Evolutionary conservation across 2,888 invertebrate genomes (phyloP), one percentile per base, ranked within the genome.

Genomic region (Campoplex capitator): DNA sequence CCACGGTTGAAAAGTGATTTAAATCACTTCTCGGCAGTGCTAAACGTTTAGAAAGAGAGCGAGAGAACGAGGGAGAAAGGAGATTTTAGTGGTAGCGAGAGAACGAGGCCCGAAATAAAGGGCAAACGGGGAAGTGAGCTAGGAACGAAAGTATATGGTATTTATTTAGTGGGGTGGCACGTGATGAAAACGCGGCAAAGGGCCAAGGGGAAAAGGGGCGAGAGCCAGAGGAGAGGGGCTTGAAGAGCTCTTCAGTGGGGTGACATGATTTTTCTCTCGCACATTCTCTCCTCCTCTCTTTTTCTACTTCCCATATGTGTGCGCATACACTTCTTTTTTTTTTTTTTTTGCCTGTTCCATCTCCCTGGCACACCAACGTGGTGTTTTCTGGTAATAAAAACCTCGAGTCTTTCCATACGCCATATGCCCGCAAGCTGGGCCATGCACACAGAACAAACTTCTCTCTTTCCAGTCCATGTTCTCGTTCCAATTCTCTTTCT

Each of bases 111-210:
- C 18, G 68, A 42, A 9, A 38, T 38, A 42, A 23, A 45, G 42
- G 65, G 65, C 32, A 6, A 73, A 42, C 54, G 51, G n/a, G 8
- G 23, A 23, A 42, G 9, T 11, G 58, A 68, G 83, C 74, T 86
- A 71, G 83, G 85, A 88, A 88, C 88, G 78, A 84, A 89, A 90
- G 81, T 89, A 68, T 70, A 87, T 78, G 79, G 80, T 90, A 89
- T 88, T 90, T 89, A 88, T 90, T 88, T 87, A 87, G 89, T 86
- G 89, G 87, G 87, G 73, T 85, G 86, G 87, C 86, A 88, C 88
- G 89, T 89, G 89, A 89, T 90, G 89, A 88, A 88, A 89, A 90
- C 85, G 83, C 73, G 58, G 73, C 68, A 78, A 74, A 68, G 62
- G 65, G 56, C 70, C 38, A 79, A 35, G 58, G 76, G 58, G 56